Evolutionary conservation across 2,113 vertebrate genomes (phyloP).

Genomic region (Alethe castanea): DNA sequence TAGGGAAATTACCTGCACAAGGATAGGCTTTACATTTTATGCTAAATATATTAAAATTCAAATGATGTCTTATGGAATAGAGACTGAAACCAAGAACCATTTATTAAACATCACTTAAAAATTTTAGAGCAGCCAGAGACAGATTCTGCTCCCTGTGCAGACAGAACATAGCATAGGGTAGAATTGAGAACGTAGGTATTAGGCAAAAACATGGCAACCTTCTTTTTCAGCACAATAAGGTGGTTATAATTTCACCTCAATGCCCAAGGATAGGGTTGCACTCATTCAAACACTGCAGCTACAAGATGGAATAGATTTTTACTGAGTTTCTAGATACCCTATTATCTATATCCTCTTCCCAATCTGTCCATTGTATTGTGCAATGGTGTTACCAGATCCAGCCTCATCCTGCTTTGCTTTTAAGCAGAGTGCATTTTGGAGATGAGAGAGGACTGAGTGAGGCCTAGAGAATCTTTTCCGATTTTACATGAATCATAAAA

Average conservation of each 20-base stretch:
- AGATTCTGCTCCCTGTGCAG: background rate
- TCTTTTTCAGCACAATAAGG: background rate
- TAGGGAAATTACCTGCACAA: background rate
- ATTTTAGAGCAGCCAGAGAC: background rate
- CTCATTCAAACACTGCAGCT: background rate
- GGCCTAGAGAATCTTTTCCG: background rate
- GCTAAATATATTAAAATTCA: constrained; percentile 20
- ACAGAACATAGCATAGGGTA: background rate
- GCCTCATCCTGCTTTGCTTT: background rate
- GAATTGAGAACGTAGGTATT: background rate
- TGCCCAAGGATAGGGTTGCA: background rate
- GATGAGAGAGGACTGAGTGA: background rate
- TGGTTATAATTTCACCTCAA: background rate
- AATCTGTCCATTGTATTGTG: background rate
- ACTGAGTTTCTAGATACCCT: background rate
- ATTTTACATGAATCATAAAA: background rate
- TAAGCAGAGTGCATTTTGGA: background rate
- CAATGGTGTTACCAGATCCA: background rate
- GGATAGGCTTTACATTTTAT: background rate
- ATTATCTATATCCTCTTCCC: background rate
- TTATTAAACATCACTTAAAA: constrained; percentile 16
- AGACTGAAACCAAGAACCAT: background rate
- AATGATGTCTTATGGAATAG: background rate
- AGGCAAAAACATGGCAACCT: background rate
- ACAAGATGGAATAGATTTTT: background rate